Conservation (phyloP, 2,113 vertebrate species). For the Oreochromis spilurus region DNA sequence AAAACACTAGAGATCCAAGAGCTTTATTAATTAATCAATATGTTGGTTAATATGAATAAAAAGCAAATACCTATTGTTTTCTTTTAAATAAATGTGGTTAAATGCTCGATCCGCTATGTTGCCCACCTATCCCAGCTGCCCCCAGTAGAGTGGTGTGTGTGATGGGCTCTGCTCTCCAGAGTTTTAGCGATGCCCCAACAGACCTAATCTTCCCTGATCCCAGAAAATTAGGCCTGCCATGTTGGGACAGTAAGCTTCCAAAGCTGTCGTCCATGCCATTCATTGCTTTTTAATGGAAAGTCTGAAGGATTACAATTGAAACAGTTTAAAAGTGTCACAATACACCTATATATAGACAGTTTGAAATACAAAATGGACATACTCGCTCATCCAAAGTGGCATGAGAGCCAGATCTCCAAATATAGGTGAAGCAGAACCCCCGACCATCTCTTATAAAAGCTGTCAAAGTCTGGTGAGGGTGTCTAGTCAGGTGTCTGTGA, state of each 20-base stretch:
- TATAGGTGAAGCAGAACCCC: conserved; percentile 14
- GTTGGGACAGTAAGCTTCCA: conserved; percentile 28
- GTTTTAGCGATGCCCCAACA: conserved; percentile 23
- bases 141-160: not conserved
- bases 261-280: conserved; percentile 42
- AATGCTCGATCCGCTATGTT: accelerated
- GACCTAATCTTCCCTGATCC: conserved; percentile 61
- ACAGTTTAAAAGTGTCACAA: conserved; percentile 54
- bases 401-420: conserved; percentile 39
- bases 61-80: not conserved
- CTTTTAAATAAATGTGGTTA: not conserved
- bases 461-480: conserved; percentile 6
- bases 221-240: conserved; percentile 39
- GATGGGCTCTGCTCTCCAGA: not conserved
- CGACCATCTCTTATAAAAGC: conserved; percentile 41
- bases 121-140: not conserved
- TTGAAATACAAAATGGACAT: conserved; percentile 43
- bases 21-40: not conserved
- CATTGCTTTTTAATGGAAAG: conserved; percentile 60
- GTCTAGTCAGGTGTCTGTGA: not conserved
- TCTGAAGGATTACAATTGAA: conserved; percentile 35
- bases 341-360: conserved; percentile 50
- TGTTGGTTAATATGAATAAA: not conserved
- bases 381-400: conserved; percentile 1
- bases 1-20: not conserved